Evolutionary conservation across 1,140 invertebrate species (phyloP).

Genomic region (Argopecten irradians): DNA sequence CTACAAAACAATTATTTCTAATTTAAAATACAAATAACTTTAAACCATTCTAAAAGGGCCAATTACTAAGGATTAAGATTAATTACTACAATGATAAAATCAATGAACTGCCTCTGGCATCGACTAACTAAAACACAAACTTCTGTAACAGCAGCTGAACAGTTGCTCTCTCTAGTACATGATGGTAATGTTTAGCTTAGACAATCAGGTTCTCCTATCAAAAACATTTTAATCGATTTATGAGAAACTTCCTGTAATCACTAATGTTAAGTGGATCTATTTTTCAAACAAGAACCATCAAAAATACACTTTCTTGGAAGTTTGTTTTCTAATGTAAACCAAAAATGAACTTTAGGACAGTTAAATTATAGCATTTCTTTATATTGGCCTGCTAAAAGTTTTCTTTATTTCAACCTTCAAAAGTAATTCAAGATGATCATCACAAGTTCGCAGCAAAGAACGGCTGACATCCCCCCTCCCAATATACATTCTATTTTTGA

Average conservation of each 20-base stretch:
- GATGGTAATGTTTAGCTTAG: too few species aligned
- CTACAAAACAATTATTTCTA: neutral
- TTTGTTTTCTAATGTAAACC: neutral
- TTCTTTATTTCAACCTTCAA: slow-evolving; percentile 1
- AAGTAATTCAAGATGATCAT: slow-evolving; percentile 16
- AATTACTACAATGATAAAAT: neutral
- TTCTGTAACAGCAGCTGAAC: too few species aligned
- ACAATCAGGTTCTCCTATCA: neutral
- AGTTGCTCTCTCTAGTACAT: too few species aligned
- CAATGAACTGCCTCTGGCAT: neutral
- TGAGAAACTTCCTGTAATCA: neutral
- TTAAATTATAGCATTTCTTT: neutral
- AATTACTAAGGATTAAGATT: neutral
- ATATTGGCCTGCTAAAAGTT: neutral
- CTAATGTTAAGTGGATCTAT: neutral
- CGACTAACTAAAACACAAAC: too few species aligned
- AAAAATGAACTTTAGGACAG: neutral
- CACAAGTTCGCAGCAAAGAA: neutral
- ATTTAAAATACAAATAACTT: neutral
- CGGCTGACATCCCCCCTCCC: neutral
- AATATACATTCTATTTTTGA: neutral
- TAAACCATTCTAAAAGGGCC: neutral
- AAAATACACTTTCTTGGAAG: neutral
- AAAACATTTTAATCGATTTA: neutral
- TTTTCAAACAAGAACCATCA: neutral